Conservation (phyloP, 2,888 invertebrate species). For the Meandrusa payeni region DNA sequence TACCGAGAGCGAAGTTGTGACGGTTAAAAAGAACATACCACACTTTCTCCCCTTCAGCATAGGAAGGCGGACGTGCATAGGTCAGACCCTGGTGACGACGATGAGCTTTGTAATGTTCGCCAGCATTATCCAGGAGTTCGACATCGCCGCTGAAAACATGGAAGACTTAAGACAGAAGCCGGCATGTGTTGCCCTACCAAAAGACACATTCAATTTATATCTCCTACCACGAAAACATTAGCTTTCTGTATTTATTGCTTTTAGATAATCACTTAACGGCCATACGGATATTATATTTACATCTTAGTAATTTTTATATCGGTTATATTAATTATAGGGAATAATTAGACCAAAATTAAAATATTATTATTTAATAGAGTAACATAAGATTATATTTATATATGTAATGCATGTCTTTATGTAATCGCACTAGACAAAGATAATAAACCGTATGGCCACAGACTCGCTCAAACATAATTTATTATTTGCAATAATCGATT, state of each 20-base stretch:
- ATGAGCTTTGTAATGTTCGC: constrained; percentile 88
- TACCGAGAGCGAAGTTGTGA: constrained; percentile 55
- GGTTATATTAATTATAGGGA: too few relatives aligned
- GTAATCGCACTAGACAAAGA: too few relatives aligned
- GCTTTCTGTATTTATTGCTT: constrained; percentile 29
- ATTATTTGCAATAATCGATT: constrained; percentile 37
- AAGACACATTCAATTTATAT: constrained; percentile 84
- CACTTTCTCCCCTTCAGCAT: constrained; percentile 93
- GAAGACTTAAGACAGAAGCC: constrained; percentile 80
- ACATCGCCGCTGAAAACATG: constrained; percentile 79
- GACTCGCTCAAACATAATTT: constrained; percentile 45
- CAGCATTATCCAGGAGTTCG: constrained; percentile 86
- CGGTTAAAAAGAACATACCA: constrained; percentile 79
- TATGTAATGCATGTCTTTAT: too few relatives aligned
- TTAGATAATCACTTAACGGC: constrained; percentile 33
- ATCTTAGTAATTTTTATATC: too few relatives aligned
- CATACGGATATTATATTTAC: constrained; percentile 15
- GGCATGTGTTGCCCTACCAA: constrained; percentile 88
- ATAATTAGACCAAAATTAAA: too few relatives aligned
- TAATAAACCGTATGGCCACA: constrained; percentile 15
- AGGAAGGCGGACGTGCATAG: constrained; percentile 92
- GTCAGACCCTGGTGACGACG: constrained; percentile 88
- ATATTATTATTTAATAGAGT: too few relatives aligned
- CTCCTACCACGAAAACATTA: constrained; percentile 76
- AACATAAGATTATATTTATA: too few relatives aligned